These are phyloP conservation scores for Endotricha flammealis DNA, from an alignment of 2,888 invertebrate genomes.

Conservation along the genomic window DNA sequence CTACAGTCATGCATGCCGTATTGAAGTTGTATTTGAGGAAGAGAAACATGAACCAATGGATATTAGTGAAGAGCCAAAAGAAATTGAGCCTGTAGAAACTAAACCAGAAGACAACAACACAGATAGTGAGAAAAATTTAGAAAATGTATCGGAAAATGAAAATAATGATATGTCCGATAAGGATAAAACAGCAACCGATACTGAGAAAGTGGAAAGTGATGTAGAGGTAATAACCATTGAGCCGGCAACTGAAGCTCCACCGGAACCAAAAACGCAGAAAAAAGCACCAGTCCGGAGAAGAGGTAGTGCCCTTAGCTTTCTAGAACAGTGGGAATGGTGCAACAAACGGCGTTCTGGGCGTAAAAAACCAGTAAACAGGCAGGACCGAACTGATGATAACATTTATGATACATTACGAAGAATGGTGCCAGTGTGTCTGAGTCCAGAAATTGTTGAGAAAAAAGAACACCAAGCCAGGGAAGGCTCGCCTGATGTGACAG, in stretches of 20 bases:
- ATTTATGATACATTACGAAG: conserved; percentile 82
- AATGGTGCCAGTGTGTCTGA: conserved; percentile 80
- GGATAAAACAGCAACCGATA: conserved; percentile 56
- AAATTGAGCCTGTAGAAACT: conserved; percentile 39
- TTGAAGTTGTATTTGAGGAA: conserved; percentile 54
- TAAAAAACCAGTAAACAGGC: conserved; percentile 74
- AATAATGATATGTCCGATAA: conserved; percentile 66
- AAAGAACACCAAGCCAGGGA: conserved; percentile 65
- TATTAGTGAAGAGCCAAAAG: conserved; percentile 51
- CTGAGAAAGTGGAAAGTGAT: conserved; percentile 57
- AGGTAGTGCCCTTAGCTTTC: conserved; percentile 83
- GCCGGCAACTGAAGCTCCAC: conserved; percentile 32
- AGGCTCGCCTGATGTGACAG: conserved; percentile 80
- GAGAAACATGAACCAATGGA: conserved; percentile 45
- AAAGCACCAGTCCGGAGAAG: conserved; percentile 80
- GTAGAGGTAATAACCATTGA: conserved; percentile 40
- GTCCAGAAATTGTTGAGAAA: conserved; percentile 61
- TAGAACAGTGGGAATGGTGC: conserved; percentile 90
- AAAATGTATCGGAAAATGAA: conserved; percentile 52
- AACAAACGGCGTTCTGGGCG: conserved; percentile 73
- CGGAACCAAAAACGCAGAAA: conserved; percentile 61
- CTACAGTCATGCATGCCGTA: conserved; percentile 74
- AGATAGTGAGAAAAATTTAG: conserved; percentile 45
- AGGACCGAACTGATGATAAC: conserved; percentile 79
- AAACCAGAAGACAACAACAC: conserved; percentile 34